Evolutionary conservation across 2,113 vertebrate species (phyloP).

Genomic region (Hippocampus barbouri): DNA sequence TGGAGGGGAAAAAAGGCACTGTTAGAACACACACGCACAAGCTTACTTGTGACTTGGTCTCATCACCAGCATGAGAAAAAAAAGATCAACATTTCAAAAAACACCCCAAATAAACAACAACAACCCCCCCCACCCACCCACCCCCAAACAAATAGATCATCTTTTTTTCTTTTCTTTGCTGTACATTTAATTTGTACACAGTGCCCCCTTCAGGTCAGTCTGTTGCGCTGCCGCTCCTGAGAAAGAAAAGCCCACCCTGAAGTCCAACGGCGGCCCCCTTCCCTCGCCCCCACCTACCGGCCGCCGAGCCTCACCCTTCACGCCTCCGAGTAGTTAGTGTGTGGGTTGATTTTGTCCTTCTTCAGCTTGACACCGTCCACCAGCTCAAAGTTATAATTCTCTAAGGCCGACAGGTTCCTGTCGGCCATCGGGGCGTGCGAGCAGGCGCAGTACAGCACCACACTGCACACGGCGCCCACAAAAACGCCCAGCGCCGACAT

Average conservation of each 20-base stretch:
- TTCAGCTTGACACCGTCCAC: constrained; percentile 98
- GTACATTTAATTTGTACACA: constrained; percentile 82
- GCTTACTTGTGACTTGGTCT: constrained; percentile 83
- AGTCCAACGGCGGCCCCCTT: constrained; percentile 52
- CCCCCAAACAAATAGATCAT: constrained; percentile 82
- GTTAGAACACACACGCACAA: constrained; percentile 64
- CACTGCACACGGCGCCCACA: constrained; percentile 92
- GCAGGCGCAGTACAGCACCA: constrained; percentile 95
- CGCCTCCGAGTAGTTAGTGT: constrained; percentile 94
- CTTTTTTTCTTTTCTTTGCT: constrained; percentile 72
- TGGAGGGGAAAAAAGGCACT: constrained; percentile 82
- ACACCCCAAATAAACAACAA: constrained; percentile 67
- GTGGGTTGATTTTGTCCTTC: constrained; percentile 97
- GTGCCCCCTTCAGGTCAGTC: constrained; percentile 83
- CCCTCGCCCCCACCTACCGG: too few species aligned
- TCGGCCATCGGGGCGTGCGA: constrained; percentile 92
- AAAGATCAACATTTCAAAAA: constrained; percentile 50
- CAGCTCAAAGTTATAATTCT: constrained; percentile 99
- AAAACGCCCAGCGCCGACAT: constrained; percentile 96
- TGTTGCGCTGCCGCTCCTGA: constrained; percentile 93
- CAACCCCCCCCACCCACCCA: constrained; percentile 78
- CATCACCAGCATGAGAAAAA: constrained; percentile 87
- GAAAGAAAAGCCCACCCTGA: constrained; percentile 77
- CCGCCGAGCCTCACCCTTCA: constrained; percentile 67
- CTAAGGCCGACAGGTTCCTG: constrained; percentile 95